Evolutionary conservation across 2,797 vertebrate species (phyloP).

Genomic region (Pipistrellus kuhlii): DNA sequence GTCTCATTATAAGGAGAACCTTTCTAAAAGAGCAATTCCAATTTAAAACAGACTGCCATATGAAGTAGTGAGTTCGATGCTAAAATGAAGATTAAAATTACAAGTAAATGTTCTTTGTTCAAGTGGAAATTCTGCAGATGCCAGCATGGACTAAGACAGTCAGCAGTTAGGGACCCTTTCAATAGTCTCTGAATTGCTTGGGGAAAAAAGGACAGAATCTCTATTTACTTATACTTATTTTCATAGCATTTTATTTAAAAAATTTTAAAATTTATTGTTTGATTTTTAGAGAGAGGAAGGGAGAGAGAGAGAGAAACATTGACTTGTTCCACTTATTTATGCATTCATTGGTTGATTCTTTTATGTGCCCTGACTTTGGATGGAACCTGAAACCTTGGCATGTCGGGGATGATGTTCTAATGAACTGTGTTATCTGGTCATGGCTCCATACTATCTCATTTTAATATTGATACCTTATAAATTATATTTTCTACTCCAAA

Average conservation of each 20-base stretch:
- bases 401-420: neutral
- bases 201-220: neutral
- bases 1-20: neutral
- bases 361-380: no score
- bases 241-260: conserved; percentile 26
- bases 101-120: neutral
- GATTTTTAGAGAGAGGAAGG: neutral
- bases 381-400: neutral
- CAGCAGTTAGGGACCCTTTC: neutral
- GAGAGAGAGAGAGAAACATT: no score
- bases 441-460: neutral
- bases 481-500: neutral
- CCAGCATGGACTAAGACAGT: neutral
- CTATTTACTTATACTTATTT: conserved; percentile 5
- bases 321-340: no score
- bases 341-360: no score
- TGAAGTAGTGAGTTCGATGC: neutral
- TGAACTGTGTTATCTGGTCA: no score
- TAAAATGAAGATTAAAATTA: neutral
- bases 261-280: neutral
- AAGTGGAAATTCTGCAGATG: neutral
- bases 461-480: neutral
- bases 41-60: neutral
- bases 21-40: neutral
- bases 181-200: neutral